Percentiles rank a stretch among this genome's conserved stretches.
phyloP scores from a whole-genome alignment of 2,797 vertebrate species.

The Pangasius macronema region DNA sequence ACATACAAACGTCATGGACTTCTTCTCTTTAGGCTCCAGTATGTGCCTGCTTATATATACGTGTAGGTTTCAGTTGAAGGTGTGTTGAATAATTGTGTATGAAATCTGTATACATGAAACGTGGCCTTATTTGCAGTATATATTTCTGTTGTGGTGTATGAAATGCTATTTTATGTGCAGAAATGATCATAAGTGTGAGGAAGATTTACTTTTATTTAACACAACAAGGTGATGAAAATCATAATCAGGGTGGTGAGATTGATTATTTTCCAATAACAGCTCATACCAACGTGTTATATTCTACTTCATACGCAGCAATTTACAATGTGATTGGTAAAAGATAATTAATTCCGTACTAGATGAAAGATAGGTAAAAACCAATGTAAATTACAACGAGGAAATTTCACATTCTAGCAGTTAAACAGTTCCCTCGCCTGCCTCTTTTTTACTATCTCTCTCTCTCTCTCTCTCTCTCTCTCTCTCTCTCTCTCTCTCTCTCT shows the following conservation, averaged over 20 bases:
- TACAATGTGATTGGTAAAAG: too few relatives aligned
- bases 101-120: neutral
- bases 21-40: neutral
- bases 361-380: too few relatives aligned
- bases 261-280: neutral
- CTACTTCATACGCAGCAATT: neutral
- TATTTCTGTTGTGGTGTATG: neutral
- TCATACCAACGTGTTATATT: neutral
- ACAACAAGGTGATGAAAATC: neutral
- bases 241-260: neutral
- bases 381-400: too few relatives aligned
- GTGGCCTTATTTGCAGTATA: neutral
- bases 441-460: neutral
- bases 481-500: neutral
- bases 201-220: neutral
- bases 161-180: neutral
- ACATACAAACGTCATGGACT: neutral
- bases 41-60: neutral
- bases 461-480: neutral
- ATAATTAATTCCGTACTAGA: too few relatives aligned
- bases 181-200: neutral
- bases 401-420: neutral
- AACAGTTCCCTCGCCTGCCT: neutral
- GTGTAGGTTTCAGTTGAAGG: neutral
- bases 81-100: conserved; percentile 4